Evolutionary conservation across 2,113 vertebrate genomes (phyloP).

Genomic region (Lophura nycthemera): DNA sequence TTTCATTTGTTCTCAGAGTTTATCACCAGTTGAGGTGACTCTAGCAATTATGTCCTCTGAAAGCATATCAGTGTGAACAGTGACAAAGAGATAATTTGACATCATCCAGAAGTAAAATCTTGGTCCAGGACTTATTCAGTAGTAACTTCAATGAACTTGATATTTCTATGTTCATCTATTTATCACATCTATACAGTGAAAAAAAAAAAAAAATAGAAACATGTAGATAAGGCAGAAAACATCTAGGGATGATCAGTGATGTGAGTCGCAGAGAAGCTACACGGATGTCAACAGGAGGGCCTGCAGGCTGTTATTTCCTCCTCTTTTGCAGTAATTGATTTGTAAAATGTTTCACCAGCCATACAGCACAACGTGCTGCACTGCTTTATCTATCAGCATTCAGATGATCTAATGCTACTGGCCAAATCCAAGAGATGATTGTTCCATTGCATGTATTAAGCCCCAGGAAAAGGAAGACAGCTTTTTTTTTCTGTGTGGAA

Average conservation of each 20-base stretch:
- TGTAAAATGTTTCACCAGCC: neutral
- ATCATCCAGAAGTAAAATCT: neutral
- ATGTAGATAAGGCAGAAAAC: neutral
- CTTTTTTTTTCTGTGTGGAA: neutral
- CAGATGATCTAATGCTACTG: constrained; percentile 19
- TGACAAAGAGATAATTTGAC: neutral
- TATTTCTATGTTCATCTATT: neutral
- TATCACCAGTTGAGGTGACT: neutral
- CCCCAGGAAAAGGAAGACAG: neutral
- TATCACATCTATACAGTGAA: neutral
- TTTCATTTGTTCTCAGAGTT: neutral
- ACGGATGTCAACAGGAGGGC: constrained; percentile 1
- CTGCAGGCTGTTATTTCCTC: neutral
- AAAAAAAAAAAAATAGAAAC: neutral
- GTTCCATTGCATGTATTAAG: neutral
- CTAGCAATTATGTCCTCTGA: neutral
- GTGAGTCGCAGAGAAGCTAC: constrained; percentile 9
- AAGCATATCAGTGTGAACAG: neutral
- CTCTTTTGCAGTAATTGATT: neutral
- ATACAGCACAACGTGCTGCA: neutral
- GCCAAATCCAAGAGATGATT: neutral
- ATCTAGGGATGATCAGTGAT: neutral
- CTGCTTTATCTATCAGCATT: constrained; percentile 56
- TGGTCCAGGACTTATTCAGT: neutral
- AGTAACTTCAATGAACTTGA: neutral